Conservation (phyloP, 2,888 invertebrate genomes). For the Drosophila tripunctata region DNA sequence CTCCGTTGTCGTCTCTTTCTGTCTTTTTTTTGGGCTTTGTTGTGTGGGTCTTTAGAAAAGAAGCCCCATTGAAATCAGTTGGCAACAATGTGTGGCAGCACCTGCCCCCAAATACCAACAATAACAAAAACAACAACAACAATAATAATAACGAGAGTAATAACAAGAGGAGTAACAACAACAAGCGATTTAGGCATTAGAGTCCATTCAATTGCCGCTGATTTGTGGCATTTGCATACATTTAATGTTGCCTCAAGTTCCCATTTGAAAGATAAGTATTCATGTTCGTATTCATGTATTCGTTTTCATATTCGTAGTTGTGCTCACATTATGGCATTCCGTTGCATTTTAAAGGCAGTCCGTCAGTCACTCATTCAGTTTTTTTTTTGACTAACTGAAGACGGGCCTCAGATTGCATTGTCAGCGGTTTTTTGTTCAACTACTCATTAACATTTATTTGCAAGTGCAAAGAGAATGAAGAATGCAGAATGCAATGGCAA, state of each 20-base stretch:
- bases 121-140: conserved; percentile 28
- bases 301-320: not conserved
- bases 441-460: conserved; percentile 80
- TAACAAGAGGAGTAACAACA: conserved; percentile 36
- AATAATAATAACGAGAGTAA: conserved; percentile 32
- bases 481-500: conserved; percentile 52
- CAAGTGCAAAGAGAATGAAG: conserved; percentile 75
- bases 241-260: conserved; percentile 40
- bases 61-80: conserved; percentile 62
- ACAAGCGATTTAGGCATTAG: conserved; percentile 76
- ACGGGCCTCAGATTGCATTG: conserved; percentile 58
- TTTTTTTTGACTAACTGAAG: conserved; percentile 6
- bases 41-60: conserved; percentile 57
- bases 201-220: conserved; percentile 68
- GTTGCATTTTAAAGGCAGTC: conserved; percentile 51
- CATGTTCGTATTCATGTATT: not conserved
- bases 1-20: conserved; percentile 12
- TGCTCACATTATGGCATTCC: conserved; percentile 60
- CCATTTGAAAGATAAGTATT: conserved; percentile 27
- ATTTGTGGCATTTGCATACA: conserved; percentile 66
- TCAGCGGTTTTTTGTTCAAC: conserved; percentile 72
- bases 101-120: conserved; percentile 30
- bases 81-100: conserved; percentile 62
- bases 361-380: conserved; percentile 24
- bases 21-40: conserved; percentile 44